A percentile compares a stretch with the other conserved stretches of the same genome.
These are phyloP conservation scores for Phyto melanocephala DNA, from an alignment of 2,888 invertebrate species.

Conservation along the genomic window DNA sequence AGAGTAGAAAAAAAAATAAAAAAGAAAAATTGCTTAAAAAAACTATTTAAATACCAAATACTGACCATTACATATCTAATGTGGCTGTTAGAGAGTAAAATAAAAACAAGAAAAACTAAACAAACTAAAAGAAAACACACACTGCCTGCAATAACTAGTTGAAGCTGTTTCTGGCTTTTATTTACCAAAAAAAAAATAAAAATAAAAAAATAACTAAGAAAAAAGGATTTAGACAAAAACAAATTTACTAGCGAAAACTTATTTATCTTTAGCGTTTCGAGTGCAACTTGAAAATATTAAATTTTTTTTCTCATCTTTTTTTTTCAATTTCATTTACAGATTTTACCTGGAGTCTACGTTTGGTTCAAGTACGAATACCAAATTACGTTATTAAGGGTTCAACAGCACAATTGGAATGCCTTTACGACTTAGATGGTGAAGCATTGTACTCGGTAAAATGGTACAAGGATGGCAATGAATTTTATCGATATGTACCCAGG, in stretches of 20 bases:
- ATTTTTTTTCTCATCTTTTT: constrained; percentile 3
- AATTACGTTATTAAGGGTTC: constrained; percentile 89
- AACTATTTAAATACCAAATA: constrained; percentile 27
- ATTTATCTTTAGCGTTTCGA: constrained; percentile 60
- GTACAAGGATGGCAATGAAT: constrained; percentile 95
- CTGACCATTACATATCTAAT: constrained; percentile 60
- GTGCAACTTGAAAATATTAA: constrained; percentile 36
- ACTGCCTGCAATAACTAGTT: constrained; percentile 21
- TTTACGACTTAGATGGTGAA: constrained; percentile 90
- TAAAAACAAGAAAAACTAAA: not conserved
- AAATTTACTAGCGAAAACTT: constrained; percentile 47
- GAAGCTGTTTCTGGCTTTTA: constrained; percentile 7
- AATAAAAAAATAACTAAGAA: too few relatives aligned
- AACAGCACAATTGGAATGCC: constrained; percentile 87
- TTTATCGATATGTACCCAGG: constrained; percentile 91
- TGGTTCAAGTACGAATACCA: constrained; percentile 89
- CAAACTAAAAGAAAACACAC: not conserved
- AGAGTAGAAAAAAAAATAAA: not conserved
- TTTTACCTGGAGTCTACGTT: constrained; percentile 82
- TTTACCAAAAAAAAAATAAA: not conserved
- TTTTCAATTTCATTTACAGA: constrained; percentile 72
- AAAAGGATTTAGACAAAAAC: constrained; percentile 18
- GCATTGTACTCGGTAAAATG: constrained; percentile 93
- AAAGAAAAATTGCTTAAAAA: not conserved
- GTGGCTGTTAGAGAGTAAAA: not conserved